Percentiles rank a stretch among this genome's conserved stretches.
These are phyloP conservation scores for Pectinophora gossypiella DNA, from an alignment of 1,140 invertebrate genomes.

Conservation along the genomic window DNA sequence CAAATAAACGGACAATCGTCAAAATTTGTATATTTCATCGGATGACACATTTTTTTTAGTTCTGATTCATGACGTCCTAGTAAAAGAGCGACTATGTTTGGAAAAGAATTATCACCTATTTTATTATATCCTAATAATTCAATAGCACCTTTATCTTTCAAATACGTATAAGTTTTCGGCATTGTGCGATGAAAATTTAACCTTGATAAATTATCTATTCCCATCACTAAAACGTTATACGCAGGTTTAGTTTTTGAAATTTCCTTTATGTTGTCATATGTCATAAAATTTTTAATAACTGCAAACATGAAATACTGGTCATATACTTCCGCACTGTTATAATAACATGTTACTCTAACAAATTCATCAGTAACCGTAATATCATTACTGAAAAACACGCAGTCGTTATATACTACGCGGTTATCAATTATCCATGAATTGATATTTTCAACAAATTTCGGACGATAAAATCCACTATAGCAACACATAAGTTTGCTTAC, in stretches of 20 bases:
- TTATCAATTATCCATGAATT: conserved; percentile 42
- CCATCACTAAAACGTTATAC: conserved; percentile 84
- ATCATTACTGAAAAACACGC: conserved; percentile 48
- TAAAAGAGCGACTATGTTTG: conserved; percentile 85
- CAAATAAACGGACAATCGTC: conserved; percentile 86
- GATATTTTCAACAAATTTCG: conserved; percentile 48
- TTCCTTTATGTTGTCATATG: conserved; percentile 7
- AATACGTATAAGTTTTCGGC: conserved; percentile 79
- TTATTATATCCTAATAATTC: conserved; percentile 88
- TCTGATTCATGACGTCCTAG: conserved; percentile 79
- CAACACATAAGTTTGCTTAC: conserved; percentile 76
- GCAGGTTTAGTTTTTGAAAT: conserved; percentile 6
- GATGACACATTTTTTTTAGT: conserved; percentile 76
- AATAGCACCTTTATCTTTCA: conserved; percentile 77
- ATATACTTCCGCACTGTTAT: conserved; percentile 70
- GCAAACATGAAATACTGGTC: conserved; percentile 82
- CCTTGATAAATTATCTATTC: conserved; percentile 90
- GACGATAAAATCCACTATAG: conserved; percentile 77
- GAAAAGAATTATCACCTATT: conserved; percentile 88
- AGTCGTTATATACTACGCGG: conserved; percentile 48
- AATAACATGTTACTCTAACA: conserved; percentile 76
- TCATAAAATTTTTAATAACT: conserved; percentile 44
- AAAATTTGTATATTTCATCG: conserved; percentile 60
- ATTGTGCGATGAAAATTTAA: conserved; percentile 89
- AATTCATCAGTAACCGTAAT: conserved; percentile 76